A percentile compares a stretch with the other conserved stretches of the same genome.
These are phyloP conservation scores for Lynx canadensis DNA, from an alignment of 2,113 vertebrate genomes.

Conservation along the genomic window DNA sequence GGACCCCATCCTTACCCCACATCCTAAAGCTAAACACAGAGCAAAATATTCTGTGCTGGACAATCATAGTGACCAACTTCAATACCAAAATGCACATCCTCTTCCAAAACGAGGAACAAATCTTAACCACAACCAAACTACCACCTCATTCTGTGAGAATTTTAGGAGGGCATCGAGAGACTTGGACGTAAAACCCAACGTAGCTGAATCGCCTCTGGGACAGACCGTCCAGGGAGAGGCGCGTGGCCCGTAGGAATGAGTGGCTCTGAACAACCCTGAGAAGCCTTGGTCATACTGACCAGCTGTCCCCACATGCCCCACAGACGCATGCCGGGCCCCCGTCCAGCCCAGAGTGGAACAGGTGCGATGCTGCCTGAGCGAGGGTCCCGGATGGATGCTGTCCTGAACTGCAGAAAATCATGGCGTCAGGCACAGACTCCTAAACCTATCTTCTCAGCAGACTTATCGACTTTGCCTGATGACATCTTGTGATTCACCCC, in stretches of 20 bases:
- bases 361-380: rapidly evolving
- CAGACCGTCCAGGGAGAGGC: neutral
- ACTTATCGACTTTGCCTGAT: rapidly evolving
- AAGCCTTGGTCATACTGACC: no score
- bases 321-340: rapidly evolving
- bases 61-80: neutral
- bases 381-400: neutral
- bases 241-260: rapidly evolving
- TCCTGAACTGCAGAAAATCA: neutral
- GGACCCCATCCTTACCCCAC: neutral
- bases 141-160: neutral
- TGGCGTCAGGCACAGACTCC: neutral
- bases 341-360: neutral
- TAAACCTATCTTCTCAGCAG: neutral
- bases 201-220: neutral
- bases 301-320: neutral
- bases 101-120: neutral
- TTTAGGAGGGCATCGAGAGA: neutral
- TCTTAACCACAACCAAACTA: neutral
- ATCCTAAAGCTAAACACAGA: neutral
- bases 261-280: neutral
- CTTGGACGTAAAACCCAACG: neutral
- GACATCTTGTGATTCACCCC: neutral
- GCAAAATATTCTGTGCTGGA: neutral
- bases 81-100: neutral